Percentiles rank a stretch among this genome's conserved stretches.
These are phyloP conservation scores for Dascillus cervinus DNA, from an alignment of 2,888 invertebrate genomes.

Conservation along the genomic window DNA sequence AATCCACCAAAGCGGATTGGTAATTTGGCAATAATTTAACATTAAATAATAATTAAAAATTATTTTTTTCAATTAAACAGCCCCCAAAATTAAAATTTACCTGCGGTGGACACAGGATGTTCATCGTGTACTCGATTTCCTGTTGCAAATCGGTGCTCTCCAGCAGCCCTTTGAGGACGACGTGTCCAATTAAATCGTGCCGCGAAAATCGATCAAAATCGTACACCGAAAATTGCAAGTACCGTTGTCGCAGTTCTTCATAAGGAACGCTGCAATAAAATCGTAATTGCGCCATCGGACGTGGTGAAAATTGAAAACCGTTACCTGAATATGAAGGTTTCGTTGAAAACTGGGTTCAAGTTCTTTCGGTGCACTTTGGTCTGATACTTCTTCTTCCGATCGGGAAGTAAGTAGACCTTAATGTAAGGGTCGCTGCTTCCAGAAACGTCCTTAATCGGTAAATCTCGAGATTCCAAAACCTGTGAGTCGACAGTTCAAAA, in stretches of 20 bases:
- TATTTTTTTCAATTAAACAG: no score
- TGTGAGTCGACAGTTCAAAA: no score
- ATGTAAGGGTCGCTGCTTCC: slow-evolving; percentile 85
- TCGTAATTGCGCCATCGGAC: neutral
- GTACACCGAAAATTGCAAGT: slow-evolving; percentile 79
- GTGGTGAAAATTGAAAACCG: slow-evolving; percentile 8
- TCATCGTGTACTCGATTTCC: slow-evolving; percentile 80
- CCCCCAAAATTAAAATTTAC: no score
- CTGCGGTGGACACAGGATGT: slow-evolving; percentile 71
- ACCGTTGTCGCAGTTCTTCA: slow-evolving; percentile 65
- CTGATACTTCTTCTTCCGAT: slow-evolving; percentile 78
- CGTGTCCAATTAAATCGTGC: slow-evolving; percentile 81
- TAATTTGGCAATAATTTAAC: no score
- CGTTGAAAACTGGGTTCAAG: slow-evolving; percentile 74
- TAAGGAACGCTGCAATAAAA: slow-evolving; percentile 56
- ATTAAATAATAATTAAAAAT: no score
- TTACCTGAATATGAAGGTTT: slow-evolving; percentile 76
- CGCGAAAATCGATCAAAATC: slow-evolving; percentile 85
- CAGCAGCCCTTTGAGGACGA: slow-evolving; percentile 68
- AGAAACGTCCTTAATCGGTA: slow-evolving; percentile 77
- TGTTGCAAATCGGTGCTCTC: slow-evolving; percentile 70
- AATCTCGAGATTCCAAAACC: slow-evolving; percentile 66
- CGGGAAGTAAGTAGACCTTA: slow-evolving; percentile 76
- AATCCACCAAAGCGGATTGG: no score
- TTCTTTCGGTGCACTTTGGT: slow-evolving; percentile 78